A percentile compares a stretch with the other conserved stretches of the same genome.
phyloP scores from a whole-genome alignment of 2,113 vertebrate genomes.

The Phyllopteryx taeniolatus region DNA sequence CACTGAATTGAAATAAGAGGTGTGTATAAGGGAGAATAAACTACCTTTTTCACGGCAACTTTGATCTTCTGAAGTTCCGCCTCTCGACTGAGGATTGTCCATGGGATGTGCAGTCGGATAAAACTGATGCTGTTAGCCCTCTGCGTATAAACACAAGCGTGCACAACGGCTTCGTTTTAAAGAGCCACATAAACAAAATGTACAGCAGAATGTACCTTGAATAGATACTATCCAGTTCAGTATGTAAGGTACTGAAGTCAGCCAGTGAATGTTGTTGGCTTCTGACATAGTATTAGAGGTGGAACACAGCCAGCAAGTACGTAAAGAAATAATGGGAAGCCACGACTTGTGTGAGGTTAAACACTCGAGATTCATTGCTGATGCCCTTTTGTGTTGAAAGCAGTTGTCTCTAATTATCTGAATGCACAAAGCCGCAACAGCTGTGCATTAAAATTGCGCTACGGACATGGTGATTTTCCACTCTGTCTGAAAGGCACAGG shows the following conservation, averaged over 20 bases:
- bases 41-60: slow-evolving; percentile 93
- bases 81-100: slow-evolving; percentile 92
- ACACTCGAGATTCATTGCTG: not conserved
- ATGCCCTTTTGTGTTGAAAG: not conserved
- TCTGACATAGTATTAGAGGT: no score
- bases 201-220: not conserved
- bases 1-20: not conserved
- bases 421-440: not conserved
- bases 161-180: slow-evolving; percentile 7
- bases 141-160: slow-evolving; percentile 40
- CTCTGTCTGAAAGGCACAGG: not conserved
- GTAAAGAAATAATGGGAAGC: not conserved
- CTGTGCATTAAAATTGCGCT: not conserved
- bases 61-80: slow-evolving; percentile 97
- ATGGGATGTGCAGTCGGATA: slow-evolving; percentile 91
- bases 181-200: no score
- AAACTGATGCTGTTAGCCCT: slow-evolving; percentile 80
- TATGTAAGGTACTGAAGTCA: not conserved
- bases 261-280: no score
- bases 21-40: not conserved
- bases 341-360: not conserved
- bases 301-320: not conserved
- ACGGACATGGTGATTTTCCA: not conserved
- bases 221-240: not conserved
- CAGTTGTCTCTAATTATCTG: not conserved